These are phyloP conservation scores for Zootermopsis nevadensis DNA, from an alignment of 2,888 invertebrate species.

Conservation along the genomic window DNA sequence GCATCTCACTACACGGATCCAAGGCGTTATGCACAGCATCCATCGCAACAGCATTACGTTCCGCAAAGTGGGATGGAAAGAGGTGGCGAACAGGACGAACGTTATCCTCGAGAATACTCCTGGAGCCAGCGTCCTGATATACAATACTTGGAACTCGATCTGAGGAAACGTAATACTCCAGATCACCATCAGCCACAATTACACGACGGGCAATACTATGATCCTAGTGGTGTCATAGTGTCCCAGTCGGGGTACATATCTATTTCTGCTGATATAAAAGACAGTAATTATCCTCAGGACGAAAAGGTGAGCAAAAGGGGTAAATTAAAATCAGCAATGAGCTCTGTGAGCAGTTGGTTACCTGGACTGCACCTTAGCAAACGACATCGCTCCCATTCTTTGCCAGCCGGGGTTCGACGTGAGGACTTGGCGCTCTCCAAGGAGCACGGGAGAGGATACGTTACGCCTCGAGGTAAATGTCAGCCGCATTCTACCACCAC, in stretches of 20 bases:
- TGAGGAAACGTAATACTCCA: slow-evolving; percentile 68
- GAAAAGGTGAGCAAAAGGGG: slow-evolving; percentile 77
- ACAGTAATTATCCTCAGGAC: slow-evolving; percentile 63
- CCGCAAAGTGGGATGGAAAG: slow-evolving; percentile 43
- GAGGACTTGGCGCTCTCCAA: slow-evolving; percentile 63
- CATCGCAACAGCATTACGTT: slow-evolving; percentile 55
- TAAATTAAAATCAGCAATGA: slow-evolving; percentile 83
- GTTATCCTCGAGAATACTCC: slow-evolving; percentile 46
- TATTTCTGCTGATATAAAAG: slow-evolving; percentile 76
- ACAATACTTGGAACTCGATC: slow-evolving; percentile 63
- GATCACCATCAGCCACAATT: slow-evolving; percentile 55
- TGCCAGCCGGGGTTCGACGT: slow-evolving; percentile 77
- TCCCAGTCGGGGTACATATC: slow-evolving; percentile 83
- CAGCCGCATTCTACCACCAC: slow-evolving; percentile 45
- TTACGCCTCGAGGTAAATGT: slow-evolving; percentile 39
- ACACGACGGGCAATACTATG: slow-evolving; percentile 63
- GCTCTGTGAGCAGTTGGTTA: slow-evolving; percentile 81
- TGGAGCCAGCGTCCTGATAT: slow-evolving; percentile 61
- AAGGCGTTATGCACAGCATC: slow-evolving; percentile 48
- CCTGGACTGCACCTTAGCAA: slow-evolving; percentile 81
- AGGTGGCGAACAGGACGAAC: slow-evolving; percentile 28
- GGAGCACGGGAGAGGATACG: slow-evolving; percentile 41
- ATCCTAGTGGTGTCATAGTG: slow-evolving; percentile 73
- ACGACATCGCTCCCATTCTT: slow-evolving; percentile 82
- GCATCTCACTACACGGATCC: slow-evolving; percentile 47